Evolutionary conservation across 2,888 invertebrate species (phyloP).

Genomic region (Leucozona laternaria): DNA sequence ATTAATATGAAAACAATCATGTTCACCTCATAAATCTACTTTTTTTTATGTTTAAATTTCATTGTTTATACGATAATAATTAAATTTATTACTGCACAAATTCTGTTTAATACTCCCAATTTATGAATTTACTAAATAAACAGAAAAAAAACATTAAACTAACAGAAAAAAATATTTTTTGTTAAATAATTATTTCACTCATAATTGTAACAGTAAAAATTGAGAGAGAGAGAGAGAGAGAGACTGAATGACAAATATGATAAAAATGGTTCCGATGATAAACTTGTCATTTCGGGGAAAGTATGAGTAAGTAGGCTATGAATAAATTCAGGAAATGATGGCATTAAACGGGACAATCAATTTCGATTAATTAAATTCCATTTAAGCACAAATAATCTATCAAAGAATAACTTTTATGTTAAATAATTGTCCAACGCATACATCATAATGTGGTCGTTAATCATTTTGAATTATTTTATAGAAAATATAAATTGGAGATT

Average conservation of each 20-base stretch:
- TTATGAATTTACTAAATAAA: no score
- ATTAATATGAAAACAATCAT: no score
- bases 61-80: no score
- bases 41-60: no score
- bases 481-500: background rate
- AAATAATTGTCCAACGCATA: slow-evolving; percentile 40
- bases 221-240: no score
- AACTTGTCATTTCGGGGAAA: background rate
- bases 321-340: background rate
- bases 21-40: no score
- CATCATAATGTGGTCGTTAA: slow-evolving; percentile 54
- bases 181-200: no score
- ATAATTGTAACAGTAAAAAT: no score
- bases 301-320: slow-evolving; percentile 2
- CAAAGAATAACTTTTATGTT: background rate
- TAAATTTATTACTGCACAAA: no score
- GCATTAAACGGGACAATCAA: background rate
- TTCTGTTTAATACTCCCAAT: no score
- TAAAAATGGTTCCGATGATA: background rate
- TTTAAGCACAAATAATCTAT: background rate
- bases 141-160: no score
- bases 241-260: background rate
- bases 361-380: background rate
- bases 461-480: slow-evolving; percentile 23
- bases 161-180: no score